These are phyloP conservation scores for Scolopax bukidnonensis DNA, from an alignment of 2,797 vertebrate species.

Conservation along the genomic window DNA sequence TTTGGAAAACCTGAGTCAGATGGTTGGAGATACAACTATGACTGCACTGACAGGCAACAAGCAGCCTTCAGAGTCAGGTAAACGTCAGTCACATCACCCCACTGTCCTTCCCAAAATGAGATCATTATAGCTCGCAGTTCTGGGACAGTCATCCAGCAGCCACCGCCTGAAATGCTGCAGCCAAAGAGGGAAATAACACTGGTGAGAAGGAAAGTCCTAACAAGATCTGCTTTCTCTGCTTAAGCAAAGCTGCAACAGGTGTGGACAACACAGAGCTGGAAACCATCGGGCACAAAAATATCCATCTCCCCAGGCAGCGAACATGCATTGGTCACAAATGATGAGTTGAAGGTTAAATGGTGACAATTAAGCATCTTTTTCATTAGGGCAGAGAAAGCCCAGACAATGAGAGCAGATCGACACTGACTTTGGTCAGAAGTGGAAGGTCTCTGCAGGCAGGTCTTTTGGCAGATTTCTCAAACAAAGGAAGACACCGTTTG, in stretches of 20 bases:
- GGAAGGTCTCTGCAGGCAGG: constrained; percentile 11
- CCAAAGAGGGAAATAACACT: not conserved
- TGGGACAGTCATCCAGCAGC: not conserved
- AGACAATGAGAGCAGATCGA: not conserved
- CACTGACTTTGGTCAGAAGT: not conserved
- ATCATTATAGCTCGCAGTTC: not conserved
- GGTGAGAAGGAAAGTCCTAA: not conserved
- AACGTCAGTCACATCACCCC: not conserved
- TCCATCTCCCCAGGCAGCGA: not conserved
- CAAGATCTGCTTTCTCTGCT: not conserved
- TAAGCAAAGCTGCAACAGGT: not conserved
- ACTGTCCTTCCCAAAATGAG: not conserved
- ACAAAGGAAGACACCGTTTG: not conserved
- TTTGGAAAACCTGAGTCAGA: not conserved
- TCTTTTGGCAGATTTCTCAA: not conserved
- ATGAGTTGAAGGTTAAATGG: not conserved
- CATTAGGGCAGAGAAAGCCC: not conserved
- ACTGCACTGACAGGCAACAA: not conserved
- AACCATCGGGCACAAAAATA: not conserved
- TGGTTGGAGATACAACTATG: not conserved
- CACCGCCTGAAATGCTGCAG: not conserved
- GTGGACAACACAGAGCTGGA: not conserved
- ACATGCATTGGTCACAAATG: accelerated
- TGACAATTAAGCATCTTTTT: not conserved
- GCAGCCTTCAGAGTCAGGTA: not conserved